Evolutionary conservation across 2,797 vertebrate genomes (phyloP).

Genomic region (Psittacula echo): DNA sequence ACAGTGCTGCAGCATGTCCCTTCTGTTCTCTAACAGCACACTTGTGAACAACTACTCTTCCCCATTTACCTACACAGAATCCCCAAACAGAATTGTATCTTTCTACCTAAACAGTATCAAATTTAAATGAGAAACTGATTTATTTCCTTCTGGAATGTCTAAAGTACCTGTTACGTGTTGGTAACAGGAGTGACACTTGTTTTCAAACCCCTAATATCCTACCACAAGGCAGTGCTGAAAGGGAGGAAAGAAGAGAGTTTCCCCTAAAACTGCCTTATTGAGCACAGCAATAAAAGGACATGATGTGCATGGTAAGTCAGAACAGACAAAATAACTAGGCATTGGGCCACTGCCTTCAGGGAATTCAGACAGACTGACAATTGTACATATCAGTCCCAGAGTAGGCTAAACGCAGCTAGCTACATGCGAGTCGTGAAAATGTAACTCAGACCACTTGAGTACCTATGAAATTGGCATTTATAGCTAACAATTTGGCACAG

Average conservation of each 20-base stretch:
- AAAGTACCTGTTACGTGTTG: accelerated
- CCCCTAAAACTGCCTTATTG: neutral
- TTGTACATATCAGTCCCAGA: neutral
- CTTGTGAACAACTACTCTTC: neutral
- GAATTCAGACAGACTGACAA: neutral
- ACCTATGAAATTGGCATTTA: neutral
- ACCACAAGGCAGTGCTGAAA: neutral
- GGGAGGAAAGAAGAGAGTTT: neutral
- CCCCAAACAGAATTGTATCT: neutral
- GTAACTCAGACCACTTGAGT: neutral
- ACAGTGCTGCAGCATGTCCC: neutral
- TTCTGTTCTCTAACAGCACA: neutral
- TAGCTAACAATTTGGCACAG: neutral
- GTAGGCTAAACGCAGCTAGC: neutral
- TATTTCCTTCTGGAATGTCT: neutral
- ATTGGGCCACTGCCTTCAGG: neutral
- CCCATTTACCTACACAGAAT: neutral
- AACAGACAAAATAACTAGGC: neutral
- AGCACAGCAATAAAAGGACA: neutral
- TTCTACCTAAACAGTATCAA: neutral
- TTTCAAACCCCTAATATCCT: neutral
- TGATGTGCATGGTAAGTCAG: neutral
- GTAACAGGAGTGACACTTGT: neutral
- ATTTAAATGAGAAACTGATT: neutral
- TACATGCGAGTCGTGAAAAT: neutral